Conservation (phyloP, 2,888 invertebrate genomes). For the Nomada fucata region DNA sequence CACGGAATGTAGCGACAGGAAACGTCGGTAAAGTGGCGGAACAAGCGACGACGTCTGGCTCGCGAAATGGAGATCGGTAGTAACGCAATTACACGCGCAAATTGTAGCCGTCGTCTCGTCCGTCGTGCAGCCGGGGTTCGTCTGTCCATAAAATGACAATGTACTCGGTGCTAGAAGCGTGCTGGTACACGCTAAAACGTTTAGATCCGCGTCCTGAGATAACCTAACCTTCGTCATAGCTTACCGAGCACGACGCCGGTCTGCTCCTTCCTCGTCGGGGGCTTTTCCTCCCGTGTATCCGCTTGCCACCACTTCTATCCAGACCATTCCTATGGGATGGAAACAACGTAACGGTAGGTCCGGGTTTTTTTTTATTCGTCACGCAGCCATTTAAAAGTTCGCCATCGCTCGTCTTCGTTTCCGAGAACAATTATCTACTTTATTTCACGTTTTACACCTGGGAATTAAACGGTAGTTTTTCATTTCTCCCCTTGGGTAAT, state of each 20-base stretch:
- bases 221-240: constrained; percentile 83
- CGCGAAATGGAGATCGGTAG: constrained; percentile 70
- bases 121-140: constrained; percentile 52
- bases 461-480: no score
- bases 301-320: constrained; percentile 52
- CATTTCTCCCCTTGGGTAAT: no score
- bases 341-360: constrained; percentile 32
- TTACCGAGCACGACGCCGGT: constrained; percentile 81
- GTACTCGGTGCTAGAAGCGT: constrained; percentile 63
- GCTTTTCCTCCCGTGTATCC: constrained; percentile 55
- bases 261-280: constrained; percentile 33
- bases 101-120: constrained; percentile 66
- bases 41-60: constrained; percentile 52
- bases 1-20: not conserved
- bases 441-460: no score
- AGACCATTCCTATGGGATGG: constrained; percentile 31
- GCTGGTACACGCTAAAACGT: constrained; percentile 79
- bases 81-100: constrained; percentile 73
- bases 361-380: constrained; percentile 6
- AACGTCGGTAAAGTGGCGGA: not conserved
- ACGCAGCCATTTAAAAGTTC: not conserved
- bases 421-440: not conserved
- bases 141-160: constrained; percentile 72
- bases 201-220: constrained; percentile 81
- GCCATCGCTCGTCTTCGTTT: no score